phyloP scores from a whole-genome alignment of 2,113 vertebrate species.

The Myiagra hebetior region DNA sequence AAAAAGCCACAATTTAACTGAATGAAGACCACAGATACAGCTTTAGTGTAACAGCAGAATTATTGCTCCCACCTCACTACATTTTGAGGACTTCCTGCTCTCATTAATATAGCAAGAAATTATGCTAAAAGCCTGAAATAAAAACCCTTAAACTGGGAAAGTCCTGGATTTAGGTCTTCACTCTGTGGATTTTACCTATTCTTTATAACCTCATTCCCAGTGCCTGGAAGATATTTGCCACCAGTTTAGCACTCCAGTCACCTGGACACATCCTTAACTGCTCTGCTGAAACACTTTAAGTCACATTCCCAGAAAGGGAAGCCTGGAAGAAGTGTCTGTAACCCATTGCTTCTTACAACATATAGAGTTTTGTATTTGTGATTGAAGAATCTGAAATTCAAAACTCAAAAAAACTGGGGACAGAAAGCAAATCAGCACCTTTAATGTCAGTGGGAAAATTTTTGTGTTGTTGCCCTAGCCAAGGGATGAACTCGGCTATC shows the following conservation, averaged over 20 bases:
- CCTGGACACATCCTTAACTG: not conserved
- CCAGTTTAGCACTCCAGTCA: not conserved
- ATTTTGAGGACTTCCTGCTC: not conserved
- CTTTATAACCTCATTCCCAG: not conserved
- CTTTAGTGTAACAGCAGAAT: not conserved
- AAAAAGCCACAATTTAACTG: not conserved
- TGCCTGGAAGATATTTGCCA: not conserved
- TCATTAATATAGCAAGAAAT: not conserved
- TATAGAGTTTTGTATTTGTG: not conserved
- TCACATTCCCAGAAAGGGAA: not conserved
- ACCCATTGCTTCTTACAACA: not conserved
- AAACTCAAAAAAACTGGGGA: not conserved
- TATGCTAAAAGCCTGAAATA: not conserved
- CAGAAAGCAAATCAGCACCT: not conserved
- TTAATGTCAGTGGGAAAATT: not conserved
- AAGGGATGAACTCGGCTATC: not conserved
- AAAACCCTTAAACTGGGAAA: accelerated
- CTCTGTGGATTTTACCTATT: not conserved
- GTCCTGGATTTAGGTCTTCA: not conserved
- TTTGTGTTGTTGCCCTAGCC: not conserved
- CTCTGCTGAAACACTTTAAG: not conserved
- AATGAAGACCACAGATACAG: not conserved
- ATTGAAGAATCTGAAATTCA: not conserved
- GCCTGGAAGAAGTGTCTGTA: not conserved
- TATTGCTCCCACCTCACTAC: not conserved